A percentile compares a stretch with the other conserved stretches of the same genome.
These are phyloP conservation scores for Platalea minor DNA, from an alignment of 2,797 vertebrate genomes.

Conservation along the genomic window DNA sequence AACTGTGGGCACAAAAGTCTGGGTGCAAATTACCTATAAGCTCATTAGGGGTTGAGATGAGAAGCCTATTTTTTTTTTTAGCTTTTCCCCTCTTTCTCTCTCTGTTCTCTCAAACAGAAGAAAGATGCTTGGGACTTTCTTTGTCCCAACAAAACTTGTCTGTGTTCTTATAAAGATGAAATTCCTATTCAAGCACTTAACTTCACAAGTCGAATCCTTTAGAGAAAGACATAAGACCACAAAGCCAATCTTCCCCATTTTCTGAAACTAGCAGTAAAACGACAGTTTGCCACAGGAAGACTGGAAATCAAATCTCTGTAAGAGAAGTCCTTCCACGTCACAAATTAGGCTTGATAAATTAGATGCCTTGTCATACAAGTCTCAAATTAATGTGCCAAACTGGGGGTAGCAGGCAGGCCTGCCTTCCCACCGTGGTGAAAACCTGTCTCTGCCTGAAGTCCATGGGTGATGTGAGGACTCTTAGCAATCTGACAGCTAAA, in stretches of 20 bases:
- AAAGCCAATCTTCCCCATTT: neutral
- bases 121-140: neutral
- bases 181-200: neutral
- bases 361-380: constrained; percentile 17
- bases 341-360: constrained; percentile 23
- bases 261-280: neutral
- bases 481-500: constrained; percentile 59
- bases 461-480: constrained; percentile 2
- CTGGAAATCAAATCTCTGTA: neutral
- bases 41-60: neutral
- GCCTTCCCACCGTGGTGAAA: constrained; percentile 26
- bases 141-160: neutral
- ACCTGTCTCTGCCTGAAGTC: constrained; percentile 59
- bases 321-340: constrained; percentile 35
- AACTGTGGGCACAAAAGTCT: neutral
- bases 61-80: neutral
- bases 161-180: neutral
- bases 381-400: neutral
- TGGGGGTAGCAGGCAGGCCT: constrained; percentile 23
- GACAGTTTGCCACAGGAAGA: neutral
- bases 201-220: neutral
- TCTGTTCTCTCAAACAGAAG: neutral
- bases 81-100: neutral
- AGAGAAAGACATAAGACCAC: neutral
- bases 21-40: neutral